A percentile compares a stretch with the other conserved stretches of the same genome.
phyloP scores from a whole-genome alignment of 2,888 invertebrate species.

The Ditylenchus weischeri region DNA sequence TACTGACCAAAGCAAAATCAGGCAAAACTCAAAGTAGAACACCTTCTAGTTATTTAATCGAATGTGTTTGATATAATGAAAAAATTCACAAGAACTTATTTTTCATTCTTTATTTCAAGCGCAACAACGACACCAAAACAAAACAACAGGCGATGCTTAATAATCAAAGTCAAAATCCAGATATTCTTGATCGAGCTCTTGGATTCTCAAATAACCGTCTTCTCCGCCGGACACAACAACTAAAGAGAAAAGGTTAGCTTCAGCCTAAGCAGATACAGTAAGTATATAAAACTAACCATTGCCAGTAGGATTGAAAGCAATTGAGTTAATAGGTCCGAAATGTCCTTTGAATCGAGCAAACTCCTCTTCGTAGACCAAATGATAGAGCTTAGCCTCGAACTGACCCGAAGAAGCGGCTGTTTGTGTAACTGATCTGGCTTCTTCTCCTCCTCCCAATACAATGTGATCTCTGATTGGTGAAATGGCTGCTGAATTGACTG shows the following conservation, averaged over 20 bases:
- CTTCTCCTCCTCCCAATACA: constrained; percentile 94
- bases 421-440: constrained; percentile 91
- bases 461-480: constrained; percentile 92
- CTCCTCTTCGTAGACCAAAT: constrained; percentile 91
- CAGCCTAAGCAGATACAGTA: too few species aligned
- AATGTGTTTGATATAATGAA: too few species aligned
- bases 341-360: constrained; percentile 90
- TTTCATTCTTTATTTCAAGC: too few species aligned
- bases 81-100: too few species aligned
- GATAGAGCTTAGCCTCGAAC: constrained; percentile 91
- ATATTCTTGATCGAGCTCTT: constrained; percentile 87
- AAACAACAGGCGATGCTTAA: constrained; percentile 49
- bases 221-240: constrained; percentile 86
- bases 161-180: constrained; percentile 91
- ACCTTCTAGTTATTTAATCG: too few species aligned
- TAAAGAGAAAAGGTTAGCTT: background rate
- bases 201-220: constrained; percentile 94
- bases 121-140: too few species aligned
- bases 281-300: constrained; percentile 63
- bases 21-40: too few species aligned
- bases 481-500: constrained; percentile 94
- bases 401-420: constrained; percentile 89
- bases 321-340: constrained; percentile 97
- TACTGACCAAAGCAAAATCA: too few species aligned
- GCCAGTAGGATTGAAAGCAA: constrained; percentile 96